Evolutionary conservation across 2,888 invertebrate species (phyloP).

Genomic region (Malachius bipustulatus): DNA sequence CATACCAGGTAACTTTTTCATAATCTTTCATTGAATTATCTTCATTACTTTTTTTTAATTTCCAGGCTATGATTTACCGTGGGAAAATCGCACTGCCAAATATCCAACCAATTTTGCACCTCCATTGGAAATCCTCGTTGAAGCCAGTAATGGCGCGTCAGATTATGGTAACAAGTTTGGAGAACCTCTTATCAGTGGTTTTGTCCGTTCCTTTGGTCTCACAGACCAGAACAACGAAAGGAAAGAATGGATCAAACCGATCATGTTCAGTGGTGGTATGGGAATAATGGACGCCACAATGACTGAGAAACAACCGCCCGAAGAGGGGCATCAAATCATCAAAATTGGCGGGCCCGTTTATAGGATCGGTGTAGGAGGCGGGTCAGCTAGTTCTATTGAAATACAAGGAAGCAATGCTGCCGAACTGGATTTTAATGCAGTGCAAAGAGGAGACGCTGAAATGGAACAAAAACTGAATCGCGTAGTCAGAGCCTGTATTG

Average conservation of each 20-base stretch:
- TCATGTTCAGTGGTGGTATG: constrained; percentile 97
- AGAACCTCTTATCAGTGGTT: constrained; percentile 86
- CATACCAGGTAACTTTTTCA: constrained; percentile 58
- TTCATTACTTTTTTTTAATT: constrained; percentile 4
- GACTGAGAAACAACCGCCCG: constrained; percentile 64
- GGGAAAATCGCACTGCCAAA: constrained; percentile 63
- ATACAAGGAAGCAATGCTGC: constrained; percentile 82
- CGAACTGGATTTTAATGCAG: constrained; percentile 90
- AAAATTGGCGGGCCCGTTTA: constrained; percentile 97
- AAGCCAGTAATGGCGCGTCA: constrained; percentile 95
- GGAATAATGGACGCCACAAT: constrained; percentile 79
- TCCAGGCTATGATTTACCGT: constrained; percentile 69
- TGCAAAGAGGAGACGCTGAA: constrained; percentile 94
- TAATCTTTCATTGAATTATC: not conserved
- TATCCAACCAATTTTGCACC: constrained; percentile 87
- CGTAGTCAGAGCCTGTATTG: constrained; percentile 83
- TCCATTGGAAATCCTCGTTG: constrained; percentile 80
- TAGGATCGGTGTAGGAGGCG: constrained; percentile 95
- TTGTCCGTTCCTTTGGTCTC: constrained; percentile 82
- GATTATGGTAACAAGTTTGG: constrained; percentile 99
- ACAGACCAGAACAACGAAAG: constrained; percentile 46
- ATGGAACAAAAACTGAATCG: constrained; percentile 98
- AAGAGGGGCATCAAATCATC: constrained; percentile 78
- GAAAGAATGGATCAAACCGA: constrained; percentile 93
- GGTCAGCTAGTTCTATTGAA: constrained; percentile 93